Conservation (phyloP, 1,140 invertebrate species). For the Musca vetustissima region DNA sequence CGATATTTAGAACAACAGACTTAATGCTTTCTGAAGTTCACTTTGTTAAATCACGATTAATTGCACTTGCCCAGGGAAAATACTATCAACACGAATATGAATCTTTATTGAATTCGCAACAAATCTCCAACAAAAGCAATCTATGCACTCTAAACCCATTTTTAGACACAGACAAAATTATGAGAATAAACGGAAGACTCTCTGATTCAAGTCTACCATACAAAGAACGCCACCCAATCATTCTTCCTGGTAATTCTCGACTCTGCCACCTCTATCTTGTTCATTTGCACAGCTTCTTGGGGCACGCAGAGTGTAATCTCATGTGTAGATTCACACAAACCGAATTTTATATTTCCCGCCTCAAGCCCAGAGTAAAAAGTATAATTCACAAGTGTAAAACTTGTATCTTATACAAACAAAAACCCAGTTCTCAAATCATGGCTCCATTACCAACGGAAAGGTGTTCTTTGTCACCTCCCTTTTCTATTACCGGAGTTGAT, state of each 20-base stretch:
- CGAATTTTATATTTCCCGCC: slow-evolving; percentile 8
- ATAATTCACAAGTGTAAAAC: not conserved
- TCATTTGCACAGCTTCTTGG: not conserved
- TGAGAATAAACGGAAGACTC: slow-evolving; percentile 6
- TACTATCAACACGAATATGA: slow-evolving; percentile 9
- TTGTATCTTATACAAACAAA: not conserved
- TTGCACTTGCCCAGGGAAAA: not conserved
- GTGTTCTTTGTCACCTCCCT: not conserved
- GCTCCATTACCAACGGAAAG: not conserved
- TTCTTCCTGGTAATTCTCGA: slow-evolving; percentile 3
- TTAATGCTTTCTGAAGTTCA: not conserved
- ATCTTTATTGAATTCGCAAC: not conserved
- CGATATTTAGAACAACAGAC: not conserved
- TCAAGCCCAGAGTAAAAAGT: slow-evolving; percentile 4
- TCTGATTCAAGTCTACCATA: not conserved
- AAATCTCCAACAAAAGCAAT: not conserved
- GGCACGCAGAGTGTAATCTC: not conserved
- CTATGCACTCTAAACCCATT: not conserved
- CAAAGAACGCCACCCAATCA: slow-evolving; percentile 1
- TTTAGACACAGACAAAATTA: not conserved
- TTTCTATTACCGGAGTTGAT: not conserved
- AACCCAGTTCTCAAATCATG: slow-evolving; percentile 5
- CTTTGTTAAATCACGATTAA: not conserved
- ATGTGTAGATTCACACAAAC: not conserved
- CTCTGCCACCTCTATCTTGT: not conserved